Evolutionary conservation across 2,888 invertebrate species (phyloP).

Genomic region (Trilocha varians): DNA sequence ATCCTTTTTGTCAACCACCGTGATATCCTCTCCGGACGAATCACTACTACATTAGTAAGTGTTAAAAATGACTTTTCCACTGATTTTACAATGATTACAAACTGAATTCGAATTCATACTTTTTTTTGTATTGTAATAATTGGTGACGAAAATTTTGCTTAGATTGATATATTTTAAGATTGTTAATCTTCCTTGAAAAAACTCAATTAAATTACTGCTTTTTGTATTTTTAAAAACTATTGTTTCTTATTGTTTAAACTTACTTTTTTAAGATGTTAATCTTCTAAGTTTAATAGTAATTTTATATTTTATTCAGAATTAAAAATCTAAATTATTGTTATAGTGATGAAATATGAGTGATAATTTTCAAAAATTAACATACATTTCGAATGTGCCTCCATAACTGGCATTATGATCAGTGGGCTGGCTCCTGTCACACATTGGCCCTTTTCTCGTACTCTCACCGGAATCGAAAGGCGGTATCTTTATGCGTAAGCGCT

Average conservation of each 20-base stretch:
- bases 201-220: too few relatives aligned
- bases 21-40: slow-evolving; percentile 6
- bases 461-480: slow-evolving; percentile 30
- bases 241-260: too few relatives aligned
- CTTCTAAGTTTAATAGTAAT: too few relatives aligned
- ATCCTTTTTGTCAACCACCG: slow-evolving; percentile 10
- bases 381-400: slow-evolving; percentile 51
- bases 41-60: neutral
- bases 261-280: too few relatives aligned
- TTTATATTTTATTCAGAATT: too few relatives aligned
- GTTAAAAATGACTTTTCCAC: neutral
- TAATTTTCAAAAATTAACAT: slow-evolving; percentile 21
- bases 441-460: slow-evolving; percentile 29
- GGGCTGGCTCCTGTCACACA: slow-evolving; percentile 47
- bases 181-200: too few relatives aligned
- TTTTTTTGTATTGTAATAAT: too few relatives aligned
- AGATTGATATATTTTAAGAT: too few relatives aligned
- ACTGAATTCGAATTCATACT: too few relatives aligned
- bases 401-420: slow-evolving; percentile 35
- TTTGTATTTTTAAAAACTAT: too few relatives aligned
- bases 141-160: too few relatives aligned
- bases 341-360: slow-evolving; percentile 1
- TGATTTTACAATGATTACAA: neutral
- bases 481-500: slow-evolving; percentile 29
- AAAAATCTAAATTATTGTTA: too few relatives aligned